phyloP scores from a whole-genome alignment of 1,140 invertebrate species.

The Aphelinus certus region DNA sequence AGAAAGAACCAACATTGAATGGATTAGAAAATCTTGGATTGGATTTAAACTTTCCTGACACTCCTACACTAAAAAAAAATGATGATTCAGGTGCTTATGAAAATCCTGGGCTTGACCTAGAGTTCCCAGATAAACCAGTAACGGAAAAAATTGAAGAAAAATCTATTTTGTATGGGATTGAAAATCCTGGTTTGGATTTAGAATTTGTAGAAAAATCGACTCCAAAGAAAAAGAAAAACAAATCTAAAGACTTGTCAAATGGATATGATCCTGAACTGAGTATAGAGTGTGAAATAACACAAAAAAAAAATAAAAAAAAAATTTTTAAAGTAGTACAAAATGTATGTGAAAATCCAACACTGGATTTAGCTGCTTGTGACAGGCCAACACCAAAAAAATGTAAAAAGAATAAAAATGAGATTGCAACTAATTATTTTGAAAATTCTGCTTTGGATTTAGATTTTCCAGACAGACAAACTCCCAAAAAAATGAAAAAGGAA shows the following conservation, averaged over 20 bases:
- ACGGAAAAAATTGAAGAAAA: constrained; percentile 37
- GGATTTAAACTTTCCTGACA: constrained; percentile 42
- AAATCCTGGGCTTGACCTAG: constrained; percentile 29
- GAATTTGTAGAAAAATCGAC: constrained; percentile 14
- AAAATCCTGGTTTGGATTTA: constrained; percentile 26
- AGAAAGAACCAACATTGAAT: constrained; percentile 11
- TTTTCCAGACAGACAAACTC: not conserved
- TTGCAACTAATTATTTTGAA: constrained; percentile 3
- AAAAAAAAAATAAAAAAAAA: too few species aligned
- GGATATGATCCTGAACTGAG: not conserved
- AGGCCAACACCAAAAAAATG: constrained; percentile 7
- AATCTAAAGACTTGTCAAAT: not conserved
- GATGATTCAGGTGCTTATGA: constrained; percentile 19
- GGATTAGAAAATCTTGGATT: constrained; percentile 50
- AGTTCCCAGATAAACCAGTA: not conserved
- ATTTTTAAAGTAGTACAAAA: too few species aligned
- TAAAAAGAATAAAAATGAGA: constrained; percentile 15
- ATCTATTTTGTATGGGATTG: constrained; percentile 16
- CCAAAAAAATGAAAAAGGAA: constrained; percentile 1
- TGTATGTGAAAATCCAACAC: constrained; percentile 29
- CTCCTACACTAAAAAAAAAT: not conserved
- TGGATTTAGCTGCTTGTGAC: constrained; percentile 23
- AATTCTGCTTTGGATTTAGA: constrained; percentile 15
- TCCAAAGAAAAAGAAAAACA: constrained; percentile 30
- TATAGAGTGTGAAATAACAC: too few species aligned